A percentile compares a stretch with the other conserved stretches of the same genome.
Conservation (phyloP, 2,888 invertebrate genomes). For the Patella pellucida region DNA sequence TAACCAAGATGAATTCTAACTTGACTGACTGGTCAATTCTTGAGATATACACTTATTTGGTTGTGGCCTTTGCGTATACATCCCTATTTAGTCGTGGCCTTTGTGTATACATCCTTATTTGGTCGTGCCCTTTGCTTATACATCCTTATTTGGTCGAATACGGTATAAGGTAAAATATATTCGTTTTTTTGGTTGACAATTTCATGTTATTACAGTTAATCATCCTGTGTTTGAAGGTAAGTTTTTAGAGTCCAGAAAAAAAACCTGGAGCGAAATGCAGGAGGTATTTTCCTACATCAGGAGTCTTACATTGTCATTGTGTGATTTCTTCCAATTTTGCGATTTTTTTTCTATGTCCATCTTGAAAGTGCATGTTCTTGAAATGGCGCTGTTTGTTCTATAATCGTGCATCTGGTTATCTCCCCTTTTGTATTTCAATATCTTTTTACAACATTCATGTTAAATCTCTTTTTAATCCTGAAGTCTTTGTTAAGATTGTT, state of each 20-base stretch:
- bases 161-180: not conserved
- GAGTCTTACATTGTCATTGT: constrained; percentile 16
- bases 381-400: constrained; percentile 5
- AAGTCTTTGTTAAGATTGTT: too few relatives aligned
- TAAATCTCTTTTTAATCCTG: not conserved
- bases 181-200: constrained; percentile 25
- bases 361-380: constrained; percentile 23
- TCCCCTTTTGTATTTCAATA: constrained; percentile 9
- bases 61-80: not conserved
- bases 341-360: constrained; percentile 18
- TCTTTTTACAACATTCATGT: constrained; percentile 16
- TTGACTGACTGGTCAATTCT: not conserved
- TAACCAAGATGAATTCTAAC: not conserved
- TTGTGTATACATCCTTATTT: not conserved
- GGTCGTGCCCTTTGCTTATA: not conserved
- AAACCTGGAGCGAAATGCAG: constrained; percentile 16
- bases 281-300: constrained; percentile 15
- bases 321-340: constrained; percentile 15
- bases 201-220: constrained; percentile 25
- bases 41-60: too few relatives aligned
- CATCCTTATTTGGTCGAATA: not conserved
- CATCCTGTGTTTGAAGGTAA: constrained; percentile 42
- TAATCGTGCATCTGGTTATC: not conserved
- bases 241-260: constrained; percentile 20
- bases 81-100: not conserved